phyloP scores from a whole-genome alignment of 1,140 invertebrate genomes.

The Elysia chlorotica region DNA sequence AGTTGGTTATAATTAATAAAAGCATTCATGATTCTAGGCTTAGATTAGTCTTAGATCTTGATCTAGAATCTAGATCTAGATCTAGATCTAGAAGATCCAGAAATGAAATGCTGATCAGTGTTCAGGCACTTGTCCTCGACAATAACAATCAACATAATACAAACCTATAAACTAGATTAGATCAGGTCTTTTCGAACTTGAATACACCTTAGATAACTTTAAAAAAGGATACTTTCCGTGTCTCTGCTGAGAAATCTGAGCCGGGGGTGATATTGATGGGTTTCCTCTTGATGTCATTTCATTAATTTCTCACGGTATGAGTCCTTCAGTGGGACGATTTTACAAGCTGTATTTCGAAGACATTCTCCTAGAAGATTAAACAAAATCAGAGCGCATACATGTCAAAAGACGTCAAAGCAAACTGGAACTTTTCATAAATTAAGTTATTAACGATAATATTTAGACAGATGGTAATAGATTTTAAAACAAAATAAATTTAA shows the following conservation, averaged over 20 bases:
- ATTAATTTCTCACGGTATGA: constrained; percentile 14
- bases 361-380: constrained; percentile 25
- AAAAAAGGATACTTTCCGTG: constrained; percentile 22
- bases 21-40: too few relatives aligned
- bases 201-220: neutral
- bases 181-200: neutral
- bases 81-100: neutral
- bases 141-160: neutral
- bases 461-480: constrained; percentile 19
- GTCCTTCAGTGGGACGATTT: constrained; percentile 21
- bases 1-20: too few relatives aligned
- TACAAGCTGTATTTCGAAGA: constrained; percentile 23
- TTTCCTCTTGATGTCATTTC: constrained; percentile 26
- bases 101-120: too few relatives aligned
- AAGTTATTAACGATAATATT: too few relatives aligned
- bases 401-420: too few relatives aligned
- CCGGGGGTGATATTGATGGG: constrained; percentile 23
- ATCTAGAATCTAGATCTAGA: neutral
- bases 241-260: constrained; percentile 11
- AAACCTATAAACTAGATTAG: neutral
- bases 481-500: constrained; percentile 7
- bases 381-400: too few relatives aligned
- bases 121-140: neutral
- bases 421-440: too few relatives aligned
- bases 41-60: neutral